These are phyloP conservation scores for Struthidea cinerea DNA, from an alignment of 2,113 vertebrate species.

Conservation along the genomic window DNA sequence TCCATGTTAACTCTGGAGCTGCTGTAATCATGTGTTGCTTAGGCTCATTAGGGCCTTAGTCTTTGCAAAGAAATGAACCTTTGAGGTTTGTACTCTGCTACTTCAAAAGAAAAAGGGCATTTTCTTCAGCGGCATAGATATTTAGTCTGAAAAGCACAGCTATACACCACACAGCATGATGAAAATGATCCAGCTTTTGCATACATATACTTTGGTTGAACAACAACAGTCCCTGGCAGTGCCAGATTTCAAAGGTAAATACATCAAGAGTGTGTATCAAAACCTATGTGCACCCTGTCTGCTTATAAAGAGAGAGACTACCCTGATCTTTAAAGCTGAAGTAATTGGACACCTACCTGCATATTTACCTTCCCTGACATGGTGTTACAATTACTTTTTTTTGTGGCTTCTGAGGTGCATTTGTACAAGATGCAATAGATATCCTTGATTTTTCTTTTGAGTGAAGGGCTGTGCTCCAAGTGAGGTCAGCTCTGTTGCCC, in stretches of 20 bases:
- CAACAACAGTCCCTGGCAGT: constrained; percentile 23
- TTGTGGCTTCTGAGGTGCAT: neutral
- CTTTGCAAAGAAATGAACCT: constrained; percentile 17
- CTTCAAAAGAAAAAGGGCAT: constrained; percentile 34
- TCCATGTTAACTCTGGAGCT: constrained; percentile 8
- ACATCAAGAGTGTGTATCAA: neutral
- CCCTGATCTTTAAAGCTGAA: constrained; percentile 21
- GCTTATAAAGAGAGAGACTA: neutral
- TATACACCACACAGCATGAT: neutral
- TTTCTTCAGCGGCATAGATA: constrained; percentile 22
- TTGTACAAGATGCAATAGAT: neutral
- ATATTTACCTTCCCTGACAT: constrained; percentile 31
- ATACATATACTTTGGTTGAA: neutral
- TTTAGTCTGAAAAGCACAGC: neutral
- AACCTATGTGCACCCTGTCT: neutral
- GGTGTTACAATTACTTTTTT: neutral
- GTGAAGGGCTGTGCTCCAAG: neutral
- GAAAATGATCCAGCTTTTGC: constrained; percentile 35
- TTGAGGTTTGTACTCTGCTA: neutral
- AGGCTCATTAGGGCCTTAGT: constrained; percentile 7
- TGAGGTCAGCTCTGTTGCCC: neutral
- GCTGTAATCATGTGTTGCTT: neutral
- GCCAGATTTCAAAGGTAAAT: constrained; percentile 49
- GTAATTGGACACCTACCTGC: constrained; percentile 41
- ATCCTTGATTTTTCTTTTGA: neutral